Evolutionary conservation across 2,797 vertebrate species (phyloP).

Genomic region (Anomalospiza imberbis): DNA sequence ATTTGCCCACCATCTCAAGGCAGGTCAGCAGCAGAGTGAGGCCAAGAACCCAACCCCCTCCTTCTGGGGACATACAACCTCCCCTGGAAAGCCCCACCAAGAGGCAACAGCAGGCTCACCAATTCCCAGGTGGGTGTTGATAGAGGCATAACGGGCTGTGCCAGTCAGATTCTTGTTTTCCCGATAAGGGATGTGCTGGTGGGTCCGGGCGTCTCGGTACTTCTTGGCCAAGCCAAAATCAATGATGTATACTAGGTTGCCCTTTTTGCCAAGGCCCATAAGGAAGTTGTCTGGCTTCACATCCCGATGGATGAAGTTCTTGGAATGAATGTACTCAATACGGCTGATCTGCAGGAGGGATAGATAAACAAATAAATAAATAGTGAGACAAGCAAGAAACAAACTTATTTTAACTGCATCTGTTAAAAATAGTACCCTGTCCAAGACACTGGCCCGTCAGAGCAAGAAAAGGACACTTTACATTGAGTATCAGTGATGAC

Average conservation of each 20-base stretch:
- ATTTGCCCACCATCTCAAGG: background rate
- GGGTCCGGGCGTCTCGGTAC: conserved; percentile 93
- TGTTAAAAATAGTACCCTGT: background rate
- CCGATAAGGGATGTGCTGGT: conserved; percentile 97
- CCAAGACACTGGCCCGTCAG: background rate
- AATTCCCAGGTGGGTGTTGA: conserved; percentile 96
- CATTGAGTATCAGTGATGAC: background rate
- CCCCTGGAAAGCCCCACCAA: background rate
- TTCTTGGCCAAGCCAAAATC: conserved; percentile 97
- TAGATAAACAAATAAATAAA: background rate
- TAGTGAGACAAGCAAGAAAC: background rate
- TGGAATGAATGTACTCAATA: conserved; percentile 97
- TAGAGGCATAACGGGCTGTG: conserved; percentile 94
- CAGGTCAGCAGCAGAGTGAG: background rate
- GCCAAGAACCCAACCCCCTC: background rate
- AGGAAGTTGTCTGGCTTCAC: conserved; percentile 97
- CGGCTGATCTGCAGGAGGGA: conserved; percentile 85
- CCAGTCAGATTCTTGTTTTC: conserved; percentile 98
- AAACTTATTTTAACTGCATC: background rate
- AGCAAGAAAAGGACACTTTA: background rate
- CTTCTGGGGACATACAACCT: background rate
- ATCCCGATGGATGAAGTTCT: conserved; percentile 97
- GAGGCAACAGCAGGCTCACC: conserved; percentile 74
- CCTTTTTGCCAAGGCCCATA: conserved; percentile 96
- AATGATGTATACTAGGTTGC: conserved; percentile 97